These are phyloP conservation scores for Agrotis ipsilon DNA, from an alignment of 2,888 invertebrate species.

Conservation along the genomic window DNA sequence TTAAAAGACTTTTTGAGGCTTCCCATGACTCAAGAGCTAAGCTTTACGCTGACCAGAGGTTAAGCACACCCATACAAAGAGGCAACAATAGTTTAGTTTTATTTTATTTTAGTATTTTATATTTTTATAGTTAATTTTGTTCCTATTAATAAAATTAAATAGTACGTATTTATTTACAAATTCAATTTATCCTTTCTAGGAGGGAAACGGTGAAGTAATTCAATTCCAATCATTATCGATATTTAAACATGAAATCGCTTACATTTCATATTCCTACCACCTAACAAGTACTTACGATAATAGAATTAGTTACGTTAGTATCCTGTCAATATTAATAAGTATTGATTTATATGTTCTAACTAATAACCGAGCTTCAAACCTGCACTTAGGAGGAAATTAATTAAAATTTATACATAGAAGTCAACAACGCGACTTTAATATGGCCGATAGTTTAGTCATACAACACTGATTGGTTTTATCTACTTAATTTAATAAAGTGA, in stretches of 20 bases:
- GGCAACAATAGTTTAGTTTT: too few relatives aligned
- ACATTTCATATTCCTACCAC: constrained; percentile 5
- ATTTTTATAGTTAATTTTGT: too few relatives aligned
- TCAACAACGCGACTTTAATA: constrained; percentile 57
- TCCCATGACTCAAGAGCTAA: too few relatives aligned
- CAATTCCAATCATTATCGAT: background rate
- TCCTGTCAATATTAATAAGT: constrained; percentile 49
- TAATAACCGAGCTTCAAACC: constrained; percentile 31
- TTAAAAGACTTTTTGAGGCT: too few relatives aligned
- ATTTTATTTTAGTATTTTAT: too few relatives aligned
- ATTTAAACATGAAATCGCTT: background rate
- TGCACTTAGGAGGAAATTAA: constrained; percentile 29
- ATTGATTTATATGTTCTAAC: constrained; percentile 49
- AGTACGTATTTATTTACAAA: too few relatives aligned
- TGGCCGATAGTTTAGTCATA: constrained; percentile 47
- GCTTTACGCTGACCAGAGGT: too few relatives aligned
- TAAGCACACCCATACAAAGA: too few relatives aligned
- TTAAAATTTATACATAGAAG: constrained; percentile 60
- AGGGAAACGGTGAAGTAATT: background rate
- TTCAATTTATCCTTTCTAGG: background rate
- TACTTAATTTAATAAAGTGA: constrained; percentile 30
- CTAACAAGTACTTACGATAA: constrained; percentile 21
- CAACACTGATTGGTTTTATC: constrained; percentile 38
- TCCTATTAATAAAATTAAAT: too few relatives aligned
- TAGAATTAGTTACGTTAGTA: constrained; percentile 39